Base-by-base conservation (phyloP, 2,113 vertebrate species). In the Nerophis ophidion region DNA sequence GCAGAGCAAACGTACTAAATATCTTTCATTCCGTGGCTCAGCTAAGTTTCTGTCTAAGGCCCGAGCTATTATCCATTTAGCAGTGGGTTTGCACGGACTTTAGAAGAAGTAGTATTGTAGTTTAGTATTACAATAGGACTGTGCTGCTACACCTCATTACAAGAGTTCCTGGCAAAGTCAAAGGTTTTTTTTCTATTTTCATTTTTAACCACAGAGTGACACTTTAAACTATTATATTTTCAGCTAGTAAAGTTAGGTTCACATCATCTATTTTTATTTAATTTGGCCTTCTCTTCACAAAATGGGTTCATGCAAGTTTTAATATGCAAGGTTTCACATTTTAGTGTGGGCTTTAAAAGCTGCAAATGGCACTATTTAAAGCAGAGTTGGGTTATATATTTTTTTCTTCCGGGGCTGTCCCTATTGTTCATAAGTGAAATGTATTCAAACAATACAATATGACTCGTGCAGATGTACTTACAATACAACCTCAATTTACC, bases 31-130 rank as follows among this genome's bases (percentile, higher is more conserved):
- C 81, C 54, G 4, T 57, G 79, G 83, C 83, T 86, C 72, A 84
- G 75, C 83, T 79, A 72, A 80, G 83, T 79, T 84, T 84, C 72
- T 57, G 54, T 81, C 68, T 87, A 88, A 88, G 81, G 75, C 83
- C 40, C 1, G 1, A 75, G 82, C 84, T 75, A 81, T 87, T 88
- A 88, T 88, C 87, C 82, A 48, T 84, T 88, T 87, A 87, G 82
- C 74, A 79, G 74, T 63, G 70, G 82, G 78, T 84, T 87, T 87
- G 61, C 60, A 48, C 42, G 81, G 87, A 85, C 78, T 84, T 85
- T 79, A 81, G 74, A 84, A 74, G 74, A 59, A 86, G 75, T 72
- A 76, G 78, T 78, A 78, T 16, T 78, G 79, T 85, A 87, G 85
- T 86, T 84, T 87, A 81, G 85, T 82, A 76, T 64, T 84, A 87